Evolutionary conservation across 2,797 vertebrate species (phyloP), one percentile per base, ranked within the genome.

Genomic region (Acanthis flammea): DNA sequence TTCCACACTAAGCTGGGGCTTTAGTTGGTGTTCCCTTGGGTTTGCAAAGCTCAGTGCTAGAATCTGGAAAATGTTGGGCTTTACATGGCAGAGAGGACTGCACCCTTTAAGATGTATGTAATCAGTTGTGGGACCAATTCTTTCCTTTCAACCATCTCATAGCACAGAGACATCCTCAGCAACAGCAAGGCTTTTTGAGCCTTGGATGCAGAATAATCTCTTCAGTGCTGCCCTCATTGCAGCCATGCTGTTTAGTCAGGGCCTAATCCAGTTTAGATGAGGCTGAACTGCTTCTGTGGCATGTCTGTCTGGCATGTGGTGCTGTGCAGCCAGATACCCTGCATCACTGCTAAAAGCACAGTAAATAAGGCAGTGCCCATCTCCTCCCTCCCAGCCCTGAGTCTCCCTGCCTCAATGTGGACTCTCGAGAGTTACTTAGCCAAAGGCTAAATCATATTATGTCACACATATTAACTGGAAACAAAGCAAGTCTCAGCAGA

Each of bases 401-500:
- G 55, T 18, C 74, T 67, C 31, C 81, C 41, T 60, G 25, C 12
- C 35, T 2, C 2, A 58, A 33, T 73, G 19, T 80, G 80, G 66
- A 30, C 76, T 92, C 63, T 57, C 1, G 7, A 33, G 70, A 84
- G 44, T 75, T 86, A 60, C 48, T 88, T 82, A 74, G 81, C 86
- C 78, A 54, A 79, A 86, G 75, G 83, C 86, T 86, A 78, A 86
- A 88, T 84, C 78, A 19, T 71, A 33, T 90, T 54, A 35, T 76
- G 66, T 80, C 0, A 0, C 84, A 73, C 50, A 15, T 62, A 72
- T 91, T 92, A 95, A 77, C 39, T 86, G 86, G 90, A 95, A 95
- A 73, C 62, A 82, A 79, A 82, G 60, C 9, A 48, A 57, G 68
- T 78, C 86, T 96, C 57, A 22, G 50, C 86, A 96, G 95, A 92